Conservation (phyloP, 2,888 invertebrate genomes). For the Vandiemenella viatica region DNA sequence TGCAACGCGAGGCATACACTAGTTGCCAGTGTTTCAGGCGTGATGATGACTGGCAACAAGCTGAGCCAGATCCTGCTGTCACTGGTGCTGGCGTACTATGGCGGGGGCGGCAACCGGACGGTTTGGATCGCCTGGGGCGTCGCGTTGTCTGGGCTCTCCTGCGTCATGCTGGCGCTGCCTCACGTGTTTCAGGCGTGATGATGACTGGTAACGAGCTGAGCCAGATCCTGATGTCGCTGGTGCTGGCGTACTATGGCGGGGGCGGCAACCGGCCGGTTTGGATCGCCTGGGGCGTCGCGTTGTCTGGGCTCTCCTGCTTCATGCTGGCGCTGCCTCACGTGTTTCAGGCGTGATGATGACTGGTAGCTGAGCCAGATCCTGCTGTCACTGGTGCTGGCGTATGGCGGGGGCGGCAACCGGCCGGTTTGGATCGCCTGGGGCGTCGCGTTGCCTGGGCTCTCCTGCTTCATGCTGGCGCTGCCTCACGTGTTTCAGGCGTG, state of each 20-base stretch:
- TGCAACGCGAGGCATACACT: no score
- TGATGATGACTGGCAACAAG: conserved; percentile 52
- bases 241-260: conserved; percentile 48
- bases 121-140: conserved; percentile 51
- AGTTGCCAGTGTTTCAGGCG: no score
- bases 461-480: conserved; percentile 42
- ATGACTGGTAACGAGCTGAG: conserved; percentile 54
- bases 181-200: conserved; percentile 51
- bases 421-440: conserved; percentile 51
- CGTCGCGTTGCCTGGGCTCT: conserved; percentile 41
- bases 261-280: conserved; percentile 48
- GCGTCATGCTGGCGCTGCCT: conserved; percentile 42
- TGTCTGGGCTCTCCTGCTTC: conserved; percentile 43
- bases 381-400: conserved; percentile 42
- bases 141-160: conserved; percentile 40
- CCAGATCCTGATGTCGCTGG: conserved; percentile 44
- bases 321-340: conserved; percentile 44
- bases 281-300: conserved; percentile 47
- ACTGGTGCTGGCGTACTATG: conserved; percentile 44
- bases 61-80: conserved; percentile 49
- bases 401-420: conserved; percentile 49
- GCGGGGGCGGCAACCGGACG: conserved; percentile 50
- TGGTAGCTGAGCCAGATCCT: conserved; percentile 51
- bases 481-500: conserved; percentile 52
- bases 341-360: conserved; percentile 50